phyloP scores from a whole-genome alignment of 1,140 invertebrate genomes.

The Forficula auricularia region DNA sequence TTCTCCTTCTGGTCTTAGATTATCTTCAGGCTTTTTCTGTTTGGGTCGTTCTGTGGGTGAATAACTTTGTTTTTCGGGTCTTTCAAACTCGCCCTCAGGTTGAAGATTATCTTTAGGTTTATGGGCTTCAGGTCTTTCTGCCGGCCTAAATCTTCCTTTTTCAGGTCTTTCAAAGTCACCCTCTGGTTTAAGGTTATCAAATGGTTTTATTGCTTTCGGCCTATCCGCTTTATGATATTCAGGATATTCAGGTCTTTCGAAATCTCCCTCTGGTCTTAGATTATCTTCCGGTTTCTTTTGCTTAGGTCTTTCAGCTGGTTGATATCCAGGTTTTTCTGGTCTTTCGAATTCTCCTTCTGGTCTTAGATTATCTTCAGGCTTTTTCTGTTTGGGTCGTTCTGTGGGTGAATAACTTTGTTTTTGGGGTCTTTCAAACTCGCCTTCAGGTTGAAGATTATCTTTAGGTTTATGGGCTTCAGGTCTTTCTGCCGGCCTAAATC shows the following conservation, averaged over 20 bases:
- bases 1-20: slow-evolving; percentile 25
- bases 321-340: slow-evolving; percentile 20
- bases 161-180: slow-evolving; percentile 30
- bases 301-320: background rate
- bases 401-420: slow-evolving; percentile 18
- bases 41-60: slow-evolving; percentile 30
- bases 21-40: slow-evolving; percentile 24
- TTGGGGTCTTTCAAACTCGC: slow-evolving; percentile 31
- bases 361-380: slow-evolving; percentile 23
- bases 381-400: slow-evolving; percentile 31
- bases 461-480: slow-evolving; percentile 25
- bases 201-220: slow-evolving; percentile 32
- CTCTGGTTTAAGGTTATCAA: slow-evolving; percentile 25
- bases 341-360: slow-evolving; percentile 32
- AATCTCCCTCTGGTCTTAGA: slow-evolving; percentile 37
- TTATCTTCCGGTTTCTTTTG: slow-evolving; percentile 31
- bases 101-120: slow-evolving; percentile 36
- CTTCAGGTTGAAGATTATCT: slow-evolving; percentile 38
- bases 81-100: slow-evolving; percentile 33
- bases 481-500: slow-evolving; percentile 26
- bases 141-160: slow-evolving; percentile 19
- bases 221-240: slow-evolving; percentile 19
- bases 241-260: slow-evolving; percentile 22
- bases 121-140: slow-evolving; percentile 17
- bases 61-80: slow-evolving; percentile 6